Conservation (phyloP, 2,888 invertebrate genomes). For the Gandaritis pyraliata region DNA sequence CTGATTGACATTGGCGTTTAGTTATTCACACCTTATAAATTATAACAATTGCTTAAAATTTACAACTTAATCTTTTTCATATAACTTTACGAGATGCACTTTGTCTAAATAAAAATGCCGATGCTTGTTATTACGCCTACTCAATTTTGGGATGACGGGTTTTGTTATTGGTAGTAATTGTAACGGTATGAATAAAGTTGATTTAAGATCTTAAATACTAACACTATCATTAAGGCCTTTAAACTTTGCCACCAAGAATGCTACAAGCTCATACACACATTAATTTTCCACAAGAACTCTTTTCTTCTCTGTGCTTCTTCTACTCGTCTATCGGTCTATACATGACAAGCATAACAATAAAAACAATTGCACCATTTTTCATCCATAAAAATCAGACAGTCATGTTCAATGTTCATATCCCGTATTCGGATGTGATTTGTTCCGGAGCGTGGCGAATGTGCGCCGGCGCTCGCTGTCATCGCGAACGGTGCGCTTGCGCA, state of each 20-base stretch:
- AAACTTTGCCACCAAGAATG: too few species aligned
- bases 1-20: slow-evolving; percentile 51
- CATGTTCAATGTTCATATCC: slow-evolving; percentile 62
- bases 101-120: too few species aligned
- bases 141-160: too few species aligned
- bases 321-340: neutral
- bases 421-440: slow-evolving; percentile 77
- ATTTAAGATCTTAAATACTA: too few species aligned
- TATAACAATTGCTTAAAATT: slow-evolving; percentile 12
- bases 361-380: slow-evolving; percentile 31
- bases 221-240: too few species aligned
- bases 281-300: too few species aligned
- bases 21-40: slow-evolving; percentile 31
- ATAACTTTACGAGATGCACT: neutral
- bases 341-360: slow-evolving; percentile 14
- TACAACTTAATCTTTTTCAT: slow-evolving; percentile 20
- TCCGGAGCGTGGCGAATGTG: slow-evolving; percentile 74
- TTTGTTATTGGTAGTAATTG: too few species aligned
- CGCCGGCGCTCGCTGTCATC: slow-evolving; percentile 64
- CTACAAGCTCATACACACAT: too few species aligned
- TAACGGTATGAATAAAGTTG: too few species aligned
- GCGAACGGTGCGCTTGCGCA: slow-evolving; percentile 69
- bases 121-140: too few species aligned
- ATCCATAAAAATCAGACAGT: slow-evolving; percentile 46
- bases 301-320: too few species aligned